Evolutionary conservation across 1,140 invertebrate genomes (phyloP).

Genomic region (Bactericera cockerelli): DNA sequence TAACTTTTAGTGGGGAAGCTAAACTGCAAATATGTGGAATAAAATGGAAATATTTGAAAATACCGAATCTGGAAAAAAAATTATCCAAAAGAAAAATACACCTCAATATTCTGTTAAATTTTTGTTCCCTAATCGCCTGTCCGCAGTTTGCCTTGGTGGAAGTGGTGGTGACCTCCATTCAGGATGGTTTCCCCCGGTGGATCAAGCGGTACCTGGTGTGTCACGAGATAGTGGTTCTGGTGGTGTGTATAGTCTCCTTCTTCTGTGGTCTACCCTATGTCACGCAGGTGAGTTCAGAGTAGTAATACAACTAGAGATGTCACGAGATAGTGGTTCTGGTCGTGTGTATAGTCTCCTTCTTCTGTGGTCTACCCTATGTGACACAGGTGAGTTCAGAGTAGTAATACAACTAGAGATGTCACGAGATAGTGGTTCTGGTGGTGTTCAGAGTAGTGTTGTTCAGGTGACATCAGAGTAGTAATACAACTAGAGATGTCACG

Average conservation of each 20-base stretch:
- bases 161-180: slow-evolving; percentile 79
- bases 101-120: too few relatives aligned
- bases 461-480: slow-evolving; percentile 37
- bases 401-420: too few relatives aligned
- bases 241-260: slow-evolving; percentile 68
- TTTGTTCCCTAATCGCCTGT: too few relatives aligned
- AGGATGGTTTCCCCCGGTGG: slow-evolving; percentile 75
- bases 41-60: too few relatives aligned
- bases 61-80: too few relatives aligned
- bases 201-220: slow-evolving; percentile 63
- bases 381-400: slow-evolving; percentile 55
- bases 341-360: slow-evolving; percentile 64
- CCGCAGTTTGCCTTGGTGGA: slow-evolving; percentile 81
- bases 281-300: slow-evolving; percentile 44
- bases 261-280: slow-evolving; percentile 71
- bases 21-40: too few relatives aligned
- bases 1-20: too few relatives aligned
- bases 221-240: slow-evolving; percentile 70
- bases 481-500: slow-evolving; percentile 56
- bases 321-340: slow-evolving; percentile 73
- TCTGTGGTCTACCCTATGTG: slow-evolving; percentile 70
- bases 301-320: slow-evolving; percentile 42
- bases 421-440: slow-evolving; percentile 68
- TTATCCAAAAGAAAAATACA: too few relatives aligned
- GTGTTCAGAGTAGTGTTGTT: slow-evolving; percentile 67